These are phyloP conservation scores for Phylloscopus whistleri DNA, from an alignment of 2,113 vertebrate genomes.

Conservation along the genomic window DNA sequence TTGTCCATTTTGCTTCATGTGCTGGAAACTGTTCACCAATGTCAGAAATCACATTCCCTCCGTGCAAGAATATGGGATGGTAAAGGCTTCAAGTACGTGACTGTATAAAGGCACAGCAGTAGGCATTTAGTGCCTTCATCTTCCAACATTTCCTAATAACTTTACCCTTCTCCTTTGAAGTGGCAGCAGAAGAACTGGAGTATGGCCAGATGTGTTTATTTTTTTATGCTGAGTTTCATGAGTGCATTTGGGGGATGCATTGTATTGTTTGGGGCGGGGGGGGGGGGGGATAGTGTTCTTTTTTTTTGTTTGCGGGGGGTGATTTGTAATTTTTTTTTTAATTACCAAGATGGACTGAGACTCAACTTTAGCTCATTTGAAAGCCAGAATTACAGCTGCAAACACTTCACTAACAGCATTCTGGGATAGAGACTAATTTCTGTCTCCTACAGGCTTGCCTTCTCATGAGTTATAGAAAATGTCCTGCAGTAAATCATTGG, in stretches of 20 bases:
- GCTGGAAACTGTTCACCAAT: background rate
- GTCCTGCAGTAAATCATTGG: background rate
- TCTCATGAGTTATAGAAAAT: background rate
- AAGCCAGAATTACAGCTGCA: background rate
- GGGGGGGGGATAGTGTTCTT: rapidly evolving
- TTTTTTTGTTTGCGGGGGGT: background rate
- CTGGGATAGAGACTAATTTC: background rate
- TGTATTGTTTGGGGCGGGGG: background rate
- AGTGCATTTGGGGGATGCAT: background rate
- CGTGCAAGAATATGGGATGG: background rate
- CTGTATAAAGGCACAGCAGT: background rate
- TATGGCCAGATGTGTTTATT: background rate
- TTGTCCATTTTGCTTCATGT: background rate
- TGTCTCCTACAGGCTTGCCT: background rate
- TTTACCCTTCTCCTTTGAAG: background rate
- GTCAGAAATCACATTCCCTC: background rate
- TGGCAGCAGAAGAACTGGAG: background rate
- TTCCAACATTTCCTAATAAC: background rate
- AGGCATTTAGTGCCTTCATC: background rate
- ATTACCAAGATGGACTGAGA: background rate
- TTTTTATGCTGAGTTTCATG: background rate
- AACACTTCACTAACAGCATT: background rate
- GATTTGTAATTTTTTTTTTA: background rate
- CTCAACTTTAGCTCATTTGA: background rate
- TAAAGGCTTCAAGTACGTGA: background rate